Conservation (phyloP, 1,140 invertebrate genomes). For the Drosophila subpulchrella region DNA sequence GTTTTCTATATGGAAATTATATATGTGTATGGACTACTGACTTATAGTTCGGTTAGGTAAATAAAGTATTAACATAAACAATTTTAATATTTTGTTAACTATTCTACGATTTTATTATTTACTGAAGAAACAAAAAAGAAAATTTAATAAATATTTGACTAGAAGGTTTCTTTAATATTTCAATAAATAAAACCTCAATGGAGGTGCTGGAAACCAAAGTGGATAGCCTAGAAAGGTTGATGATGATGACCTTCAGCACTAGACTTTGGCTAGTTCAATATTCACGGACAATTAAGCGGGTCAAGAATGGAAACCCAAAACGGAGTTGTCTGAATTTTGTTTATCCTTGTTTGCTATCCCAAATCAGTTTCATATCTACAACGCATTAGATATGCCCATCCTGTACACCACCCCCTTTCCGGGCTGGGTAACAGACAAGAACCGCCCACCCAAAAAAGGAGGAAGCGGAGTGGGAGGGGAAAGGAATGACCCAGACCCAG, state of each 20-base stretch:
- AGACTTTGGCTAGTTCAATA: background rate
- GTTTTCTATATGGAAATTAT: background rate
- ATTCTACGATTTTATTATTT: too few species aligned
- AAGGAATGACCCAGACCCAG: slow-evolving; percentile 61
- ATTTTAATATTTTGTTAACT: background rate
- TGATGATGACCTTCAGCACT: background rate
- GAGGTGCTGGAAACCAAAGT: background rate
- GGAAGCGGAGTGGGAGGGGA: background rate
- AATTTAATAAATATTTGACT: too few species aligned
- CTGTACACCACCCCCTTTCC: background rate
- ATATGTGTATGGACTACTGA: background rate
- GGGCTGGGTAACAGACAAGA: slow-evolving; percentile 21
- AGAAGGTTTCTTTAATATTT: background rate
- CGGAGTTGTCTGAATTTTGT: background rate
- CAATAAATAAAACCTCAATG: background rate
- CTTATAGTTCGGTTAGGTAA: background rate
- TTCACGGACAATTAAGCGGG: background rate
- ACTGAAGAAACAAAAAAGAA: too few species aligned
- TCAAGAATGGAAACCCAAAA: background rate
- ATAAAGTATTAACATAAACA: background rate
- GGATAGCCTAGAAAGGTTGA: background rate
- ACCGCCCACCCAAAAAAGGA: background rate
- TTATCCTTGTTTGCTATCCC: background rate
- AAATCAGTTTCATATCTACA: slow-evolving; percentile 7
- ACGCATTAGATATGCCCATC: slow-evolving; percentile 46